A percentile compares a stretch with the other conserved stretches of the same genome.
Conservation (phyloP, 2,888 invertebrate genomes). For the Nesidiocoris tenuis region DNA sequence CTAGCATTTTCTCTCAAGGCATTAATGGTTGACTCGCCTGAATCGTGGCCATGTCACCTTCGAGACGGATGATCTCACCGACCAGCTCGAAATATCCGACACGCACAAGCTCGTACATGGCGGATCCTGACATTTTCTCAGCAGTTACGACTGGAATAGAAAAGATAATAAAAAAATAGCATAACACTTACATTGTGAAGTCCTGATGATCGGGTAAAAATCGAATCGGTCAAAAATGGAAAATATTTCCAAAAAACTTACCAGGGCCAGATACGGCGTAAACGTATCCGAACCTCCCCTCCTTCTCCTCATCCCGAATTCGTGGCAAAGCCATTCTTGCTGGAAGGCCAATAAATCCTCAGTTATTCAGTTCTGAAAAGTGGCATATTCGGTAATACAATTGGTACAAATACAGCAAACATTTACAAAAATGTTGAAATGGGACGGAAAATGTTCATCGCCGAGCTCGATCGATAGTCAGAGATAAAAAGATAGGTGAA, state of each 20-base stretch:
- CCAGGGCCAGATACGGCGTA: constrained; percentile 98
- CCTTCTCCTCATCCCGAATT: constrained; percentile 80
- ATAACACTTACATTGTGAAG: no score
- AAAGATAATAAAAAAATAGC: constrained; percentile 9
- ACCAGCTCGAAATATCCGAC: constrained; percentile 98
- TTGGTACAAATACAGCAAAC: neutral
- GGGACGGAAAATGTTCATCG: no score
- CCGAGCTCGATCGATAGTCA: no score
- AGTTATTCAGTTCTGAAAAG: neutral
- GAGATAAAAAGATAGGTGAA: no score
- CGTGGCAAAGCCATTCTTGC: constrained; percentile 60
- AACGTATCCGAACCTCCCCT: constrained; percentile 89
- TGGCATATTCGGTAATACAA: no score
- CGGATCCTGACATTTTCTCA: constrained; percentile 97
- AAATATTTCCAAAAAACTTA: constrained; percentile 54
- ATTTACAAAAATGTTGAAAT: no score
- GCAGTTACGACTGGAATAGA: constrained; percentile 86
- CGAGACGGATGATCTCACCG: constrained; percentile 98
- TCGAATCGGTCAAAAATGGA: neutral
- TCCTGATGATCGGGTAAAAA: no score
- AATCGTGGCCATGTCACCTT: constrained; percentile 99
- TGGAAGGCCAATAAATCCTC: neutral
- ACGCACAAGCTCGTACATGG: constrained; percentile 99
- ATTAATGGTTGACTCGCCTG: constrained; percentile 69
- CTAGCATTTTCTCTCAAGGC: no score